Conservation (phyloP, 2,888 invertebrate species). For the Yponomeuta plumbellus region DNA sequence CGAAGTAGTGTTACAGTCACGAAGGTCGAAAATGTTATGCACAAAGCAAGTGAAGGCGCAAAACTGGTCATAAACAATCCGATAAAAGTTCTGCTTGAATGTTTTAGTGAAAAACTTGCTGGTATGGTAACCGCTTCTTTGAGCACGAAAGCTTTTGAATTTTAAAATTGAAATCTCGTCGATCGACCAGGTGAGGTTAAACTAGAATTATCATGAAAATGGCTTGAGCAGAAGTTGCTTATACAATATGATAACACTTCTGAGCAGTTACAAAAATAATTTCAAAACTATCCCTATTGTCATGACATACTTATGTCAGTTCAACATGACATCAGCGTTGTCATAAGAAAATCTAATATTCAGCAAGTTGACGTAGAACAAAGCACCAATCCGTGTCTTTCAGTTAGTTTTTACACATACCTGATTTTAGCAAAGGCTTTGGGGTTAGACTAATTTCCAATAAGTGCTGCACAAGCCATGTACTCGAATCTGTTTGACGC, state of each 20-base stretch:
- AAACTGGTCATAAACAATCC: slow-evolving; percentile 22
- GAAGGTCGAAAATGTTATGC: slow-evolving; percentile 17
- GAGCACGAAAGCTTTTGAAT: slow-evolving; percentile 1
- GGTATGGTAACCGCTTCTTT: slow-evolving; percentile 4
- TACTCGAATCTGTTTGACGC: neutral
- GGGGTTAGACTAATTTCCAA: neutral
- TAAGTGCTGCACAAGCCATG: neutral
- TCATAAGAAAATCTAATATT: neutral
- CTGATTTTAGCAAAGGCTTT: neutral
- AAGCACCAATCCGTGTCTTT: neutral
- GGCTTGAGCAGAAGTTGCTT: too few species aligned
- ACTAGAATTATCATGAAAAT: too few species aligned
- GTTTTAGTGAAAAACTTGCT: slow-evolving; percentile 19
- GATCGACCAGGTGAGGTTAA: neutral
- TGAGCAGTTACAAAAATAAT: neutral
- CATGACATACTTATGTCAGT: neutral
- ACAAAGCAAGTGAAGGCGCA: slow-evolving; percentile 19
- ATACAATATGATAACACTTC: too few species aligned
- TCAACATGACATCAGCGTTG: neutral
- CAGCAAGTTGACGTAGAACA: neutral
- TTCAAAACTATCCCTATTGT: neutral
- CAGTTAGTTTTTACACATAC: neutral
- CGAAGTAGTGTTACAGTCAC: slow-evolving; percentile 18
- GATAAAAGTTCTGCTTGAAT: slow-evolving; percentile 20
- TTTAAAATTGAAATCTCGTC: neutral